Evolutionary conservation across 2,888 invertebrate genomes (phyloP), one percentile per base, ranked within the genome.

Genomic region (Neoascia interrupta): DNA sequence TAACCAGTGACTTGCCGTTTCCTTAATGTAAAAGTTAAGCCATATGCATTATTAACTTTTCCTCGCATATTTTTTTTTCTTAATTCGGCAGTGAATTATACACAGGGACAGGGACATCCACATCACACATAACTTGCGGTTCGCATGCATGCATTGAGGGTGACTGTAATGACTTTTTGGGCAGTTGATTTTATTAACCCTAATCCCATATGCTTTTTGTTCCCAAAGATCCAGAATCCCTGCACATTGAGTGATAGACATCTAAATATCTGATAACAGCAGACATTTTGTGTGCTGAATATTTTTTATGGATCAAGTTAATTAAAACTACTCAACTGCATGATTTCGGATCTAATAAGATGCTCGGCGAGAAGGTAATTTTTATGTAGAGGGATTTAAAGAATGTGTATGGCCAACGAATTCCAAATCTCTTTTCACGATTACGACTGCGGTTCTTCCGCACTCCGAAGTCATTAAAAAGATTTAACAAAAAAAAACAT

Each of bases 181-280:
- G 23, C 28, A 13, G 21, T 39, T 49, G 31, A 49, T 69, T 49
- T 58, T 58, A 49, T 51, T 23, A 69, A 39, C 49, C 34, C 31
- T 23, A 34, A 47, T 58, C 41, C 39, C 68, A 58, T 69, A 69
- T 69, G 58, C 49, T 69, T 41, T 2, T 11, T 15, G 41, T 69
- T 58, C 41, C 58, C 21, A 56, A n/a, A 58, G 49, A 16, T 58
- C 41, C 13, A 23, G 49, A 69, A 49, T 69, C 18, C 45, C 19
- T 37, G 15, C 19, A 15, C 31, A 31, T 19, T 34, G 18, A 58
- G 23, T 31, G 21, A 1, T n/a, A 45, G n/a, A n/a, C 31, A 31
- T 6, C 8, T n/a, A 31, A 31, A 31, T 28, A 31, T 61, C 13
- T 41, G 19, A 0, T 11, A 23, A 5, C 26, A 36, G 19, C n/a